Conservation (phyloP, 2,113 vertebrate genomes). For the Syngnathus scovelli region DNA sequence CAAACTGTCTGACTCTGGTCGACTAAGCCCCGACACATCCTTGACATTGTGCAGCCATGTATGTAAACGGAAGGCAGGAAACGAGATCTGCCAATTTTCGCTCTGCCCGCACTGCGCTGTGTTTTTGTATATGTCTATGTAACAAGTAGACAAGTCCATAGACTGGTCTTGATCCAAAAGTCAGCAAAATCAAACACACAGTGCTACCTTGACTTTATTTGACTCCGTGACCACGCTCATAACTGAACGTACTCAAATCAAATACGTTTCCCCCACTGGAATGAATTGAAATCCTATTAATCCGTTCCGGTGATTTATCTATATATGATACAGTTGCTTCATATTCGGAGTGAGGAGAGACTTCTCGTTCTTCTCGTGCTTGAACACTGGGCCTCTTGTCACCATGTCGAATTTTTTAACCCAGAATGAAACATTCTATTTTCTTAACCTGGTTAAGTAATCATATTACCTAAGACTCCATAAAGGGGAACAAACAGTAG, state of each 20-base stretch:
- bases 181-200: conserved; percentile 37
- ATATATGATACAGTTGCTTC: conserved; percentile 50
- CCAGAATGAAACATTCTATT: conserved; percentile 73
- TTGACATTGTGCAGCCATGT: conserved; percentile 38
- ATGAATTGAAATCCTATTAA: background rate
- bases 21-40: conserved; percentile 36
- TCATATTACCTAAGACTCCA: conserved; percentile 74
- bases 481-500: conserved; percentile 77
- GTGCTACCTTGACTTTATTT: background rate
- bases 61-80: conserved; percentile 34
- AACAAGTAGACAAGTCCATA: conserved; percentile 37
- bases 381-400: conserved; percentile 73
- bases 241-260: background rate
- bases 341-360: conserved; percentile 42
- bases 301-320: conserved; percentile 55
- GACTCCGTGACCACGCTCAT: background rate
- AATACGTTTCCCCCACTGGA: background rate
- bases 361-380: conserved; percentile 41
- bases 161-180: conserved; percentile 49
- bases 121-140: conserved; percentile 41
- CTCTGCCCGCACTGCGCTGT: conserved; percentile 31
- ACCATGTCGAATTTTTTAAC: conserved; percentile 56
- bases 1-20: conserved; percentile 24
- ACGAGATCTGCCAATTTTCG: conserved; percentile 35
- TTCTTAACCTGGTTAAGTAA: conserved; percentile 78